Conservation (phyloP, 2,888 invertebrate genomes). For the Nomada hirtipes region DNA sequence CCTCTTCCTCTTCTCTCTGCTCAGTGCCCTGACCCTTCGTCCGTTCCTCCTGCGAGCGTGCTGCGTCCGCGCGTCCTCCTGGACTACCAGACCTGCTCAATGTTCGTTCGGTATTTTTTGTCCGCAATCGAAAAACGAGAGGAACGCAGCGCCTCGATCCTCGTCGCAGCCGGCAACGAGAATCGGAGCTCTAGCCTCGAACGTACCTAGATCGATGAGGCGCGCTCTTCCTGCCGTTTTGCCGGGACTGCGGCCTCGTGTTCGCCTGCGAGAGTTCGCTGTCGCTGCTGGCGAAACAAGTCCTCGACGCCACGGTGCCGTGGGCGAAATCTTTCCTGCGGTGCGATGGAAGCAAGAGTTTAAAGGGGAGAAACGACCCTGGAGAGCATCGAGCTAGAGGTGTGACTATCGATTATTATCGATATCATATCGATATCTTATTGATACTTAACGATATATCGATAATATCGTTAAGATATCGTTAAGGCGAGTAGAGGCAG, state of each 20-base stretch:
- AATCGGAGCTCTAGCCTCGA: neutral
- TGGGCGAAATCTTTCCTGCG: constrained; percentile 88
- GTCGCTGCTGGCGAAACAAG: constrained; percentile 86
- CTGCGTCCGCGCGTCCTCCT: constrained; percentile 74
- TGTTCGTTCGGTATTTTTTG: constrained; percentile 66
- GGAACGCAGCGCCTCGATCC: neutral
- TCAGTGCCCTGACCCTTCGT: no score
- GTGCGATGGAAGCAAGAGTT: neutral
- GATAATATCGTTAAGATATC: no score
- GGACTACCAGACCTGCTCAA: constrained; percentile 79
- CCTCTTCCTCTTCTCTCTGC: no score
- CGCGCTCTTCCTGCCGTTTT: constrained; percentile 75
- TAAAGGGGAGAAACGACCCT: neutral
- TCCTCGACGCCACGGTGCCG: constrained; percentile 85
- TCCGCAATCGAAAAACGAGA: constrained; percentile 3
- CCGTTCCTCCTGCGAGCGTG: constrained; percentile 73
- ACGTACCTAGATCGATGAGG: constrained; percentile 78
- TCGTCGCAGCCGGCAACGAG: neutral
- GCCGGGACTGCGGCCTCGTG: constrained; percentile 82
- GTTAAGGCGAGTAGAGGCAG: no score
- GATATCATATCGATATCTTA: no score
- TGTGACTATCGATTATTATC: no score
- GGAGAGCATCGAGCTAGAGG: neutral
- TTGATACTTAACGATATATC: no score
- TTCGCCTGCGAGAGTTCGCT: constrained; percentile 85